Evolutionary conservation across 2,888 invertebrate genomes (phyloP).

Genomic region (Plemyria rubiginata): DNA sequence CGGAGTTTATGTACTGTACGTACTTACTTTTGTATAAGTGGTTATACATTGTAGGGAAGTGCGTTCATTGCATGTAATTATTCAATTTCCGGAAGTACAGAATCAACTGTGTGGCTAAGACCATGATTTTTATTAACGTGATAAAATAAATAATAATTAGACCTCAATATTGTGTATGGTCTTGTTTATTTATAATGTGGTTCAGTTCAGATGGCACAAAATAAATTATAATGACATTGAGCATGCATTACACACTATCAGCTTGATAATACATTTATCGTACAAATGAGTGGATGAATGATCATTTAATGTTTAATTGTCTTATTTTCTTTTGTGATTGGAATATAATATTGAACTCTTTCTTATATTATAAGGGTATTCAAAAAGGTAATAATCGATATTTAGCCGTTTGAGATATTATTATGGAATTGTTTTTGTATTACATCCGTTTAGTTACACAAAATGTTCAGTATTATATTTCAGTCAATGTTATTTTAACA

Average conservation of each 20-base stretch:
- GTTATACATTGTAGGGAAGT: neutral
- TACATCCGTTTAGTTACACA: too few species aligned
- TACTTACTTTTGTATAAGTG: neutral
- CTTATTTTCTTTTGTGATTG: too few species aligned
- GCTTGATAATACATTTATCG: too few species aligned
- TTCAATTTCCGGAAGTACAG: constrained; percentile 11
- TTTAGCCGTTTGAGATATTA: too few species aligned
- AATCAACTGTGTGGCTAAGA: neutral
- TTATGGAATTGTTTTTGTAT: too few species aligned
- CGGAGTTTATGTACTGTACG: neutral
- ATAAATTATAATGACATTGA: neutral
- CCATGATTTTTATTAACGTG: neutral
- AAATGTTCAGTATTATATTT: neutral
- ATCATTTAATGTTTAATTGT: too few species aligned
- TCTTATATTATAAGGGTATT: too few species aligned
- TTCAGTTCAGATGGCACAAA: neutral
- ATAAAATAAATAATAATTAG: constrained; percentile 2
- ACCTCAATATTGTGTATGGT: neutral
- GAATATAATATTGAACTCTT: too few species aligned
- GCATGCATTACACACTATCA: neutral
- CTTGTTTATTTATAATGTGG: neutral
- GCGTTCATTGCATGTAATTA: neutral
- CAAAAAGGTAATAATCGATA: too few species aligned
- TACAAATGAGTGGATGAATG: too few species aligned
- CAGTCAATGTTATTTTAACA: neutral